Base-by-base conservation (phyloP, 1,140 invertebrate genomes). In the Aphelenchoides fujianensis region DNA sequence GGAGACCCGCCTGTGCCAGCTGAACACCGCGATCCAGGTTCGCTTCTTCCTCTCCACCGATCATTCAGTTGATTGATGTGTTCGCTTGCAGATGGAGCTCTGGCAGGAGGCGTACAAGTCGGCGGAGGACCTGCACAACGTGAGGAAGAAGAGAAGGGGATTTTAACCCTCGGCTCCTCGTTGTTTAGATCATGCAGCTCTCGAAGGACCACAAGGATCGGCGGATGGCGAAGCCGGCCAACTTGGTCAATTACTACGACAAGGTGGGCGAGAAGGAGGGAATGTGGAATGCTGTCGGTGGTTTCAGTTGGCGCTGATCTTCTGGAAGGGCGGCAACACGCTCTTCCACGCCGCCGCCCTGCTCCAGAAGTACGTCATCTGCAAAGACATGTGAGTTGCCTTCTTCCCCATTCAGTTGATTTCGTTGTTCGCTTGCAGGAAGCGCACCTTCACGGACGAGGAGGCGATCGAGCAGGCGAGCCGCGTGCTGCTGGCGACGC, bases 61-160 rank as follows among this genome's bases (percentile, higher is more conserved):
- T n/a, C n/a, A n/a, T n/a, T n/a, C n/a, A n/a, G n/a, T n/a, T n/a
- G n/a, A n/a, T n/a, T n/a, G n/a, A n/a, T n/a, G n/a, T n/a, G n/a
- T n/a, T n/a, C n/a, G n/a, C n/a, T n/a, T n/a, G n/a, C n/a, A 97
- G 82, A 97, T 99, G 95, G 97, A 99, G 85, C 86, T 99, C 23
- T 99, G 96, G 96, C 92, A 94, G 89, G 90, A 84, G 71, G 83
- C 83, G 28, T 84, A 82, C 70, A 83, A 78, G 69, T 79, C 34
- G 48, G 81, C 80, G 48, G 83, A 84, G 72, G 82, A 84, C 73
- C 52, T 84, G 1, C 83, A 84, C 59, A 80, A 79, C 28, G 19
- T 67, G 34, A 48, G 41, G 23, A 48, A 12, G 41, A 48, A 48
- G 41, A 48, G 12, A 48, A 48, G 23, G 23, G 41, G n/a, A n/a